phyloP scores from a whole-genome alignment of 2,113 vertebrate species.

The Morphnarchus princeps region DNA sequence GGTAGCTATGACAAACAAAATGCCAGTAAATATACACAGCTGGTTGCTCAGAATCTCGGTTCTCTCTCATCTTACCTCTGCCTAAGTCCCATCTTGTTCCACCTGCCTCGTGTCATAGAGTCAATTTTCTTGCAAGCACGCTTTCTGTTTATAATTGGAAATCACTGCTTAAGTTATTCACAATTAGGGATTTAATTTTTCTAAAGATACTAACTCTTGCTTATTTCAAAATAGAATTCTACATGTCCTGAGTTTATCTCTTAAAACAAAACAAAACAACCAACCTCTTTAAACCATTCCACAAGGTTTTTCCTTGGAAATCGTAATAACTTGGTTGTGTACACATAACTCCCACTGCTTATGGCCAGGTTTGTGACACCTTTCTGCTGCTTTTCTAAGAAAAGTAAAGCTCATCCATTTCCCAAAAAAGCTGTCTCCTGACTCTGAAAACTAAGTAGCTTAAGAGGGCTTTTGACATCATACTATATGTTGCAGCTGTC shows the following conservation, averaged over 20 bases:
- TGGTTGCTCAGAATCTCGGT: not conserved
- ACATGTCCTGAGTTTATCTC: not conserved
- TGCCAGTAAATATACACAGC: not conserved
- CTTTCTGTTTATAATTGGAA: not conserved
- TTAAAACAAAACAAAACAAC: not conserved
- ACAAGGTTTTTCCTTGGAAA: not conserved
- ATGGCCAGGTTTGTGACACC: not conserved
- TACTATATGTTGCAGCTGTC: not conserved
- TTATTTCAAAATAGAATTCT: not conserved
- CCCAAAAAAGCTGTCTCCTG: not conserved
- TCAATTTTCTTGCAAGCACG: not conserved
- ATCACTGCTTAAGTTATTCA: not conserved
- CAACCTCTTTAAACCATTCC: not conserved
- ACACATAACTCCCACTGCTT: not conserved
- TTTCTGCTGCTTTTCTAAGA: not conserved
- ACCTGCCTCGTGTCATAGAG: not conserved
- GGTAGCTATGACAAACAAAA: not conserved
- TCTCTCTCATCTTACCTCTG: not conserved
- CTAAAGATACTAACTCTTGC: not conserved
- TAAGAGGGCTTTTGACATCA: not conserved
- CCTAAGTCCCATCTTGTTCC: not conserved
- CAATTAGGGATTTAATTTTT: not conserved
- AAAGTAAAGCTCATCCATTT: not conserved
- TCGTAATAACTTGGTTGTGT: fast-evolving
- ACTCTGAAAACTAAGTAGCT: not conserved